phyloP scores from a whole-genome alignment of 2,113 vertebrate genomes.

The Malaclemys terrapin region DNA sequence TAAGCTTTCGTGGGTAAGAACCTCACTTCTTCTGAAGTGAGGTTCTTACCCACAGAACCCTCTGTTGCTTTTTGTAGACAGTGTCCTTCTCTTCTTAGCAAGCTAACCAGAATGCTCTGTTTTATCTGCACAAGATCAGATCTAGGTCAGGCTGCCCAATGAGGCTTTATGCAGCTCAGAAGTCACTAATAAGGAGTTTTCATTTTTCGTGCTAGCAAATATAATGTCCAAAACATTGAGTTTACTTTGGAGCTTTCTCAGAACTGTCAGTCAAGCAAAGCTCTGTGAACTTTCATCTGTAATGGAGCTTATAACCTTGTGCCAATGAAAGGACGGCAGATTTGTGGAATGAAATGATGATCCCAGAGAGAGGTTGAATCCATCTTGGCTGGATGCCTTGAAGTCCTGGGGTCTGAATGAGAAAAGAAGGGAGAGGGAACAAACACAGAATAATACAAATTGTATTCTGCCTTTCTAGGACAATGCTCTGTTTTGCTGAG shows the following conservation, averaged over 20 bases:
- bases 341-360: neutral
- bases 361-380: neutral
- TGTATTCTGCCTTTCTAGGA: conserved; percentile 11
- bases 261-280: neutral
- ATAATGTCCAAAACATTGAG: neutral
- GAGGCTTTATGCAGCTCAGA: neutral
- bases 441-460: neutral
- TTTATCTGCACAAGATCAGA: neutral
- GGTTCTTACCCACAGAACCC: no score
- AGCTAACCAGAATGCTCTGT: neutral
- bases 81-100: neutral
- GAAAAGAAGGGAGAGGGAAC: conserved; percentile 26
- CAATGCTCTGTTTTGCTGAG: neutral
- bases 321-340: neutral
- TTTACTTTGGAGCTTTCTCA: neutral
- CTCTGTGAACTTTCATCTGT: neutral
- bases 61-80: neutral
- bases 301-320: neutral
- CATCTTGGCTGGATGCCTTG: conserved; percentile 18
- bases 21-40: no score
- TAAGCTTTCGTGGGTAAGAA: no score
- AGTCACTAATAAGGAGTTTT: neutral
- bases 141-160: neutral
- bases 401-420: conserved; percentile 35
- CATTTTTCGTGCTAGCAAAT: neutral